Evolutionary conservation across 1,140 invertebrate species (phyloP).

Genomic region (Tetramorium alpestre): DNA sequence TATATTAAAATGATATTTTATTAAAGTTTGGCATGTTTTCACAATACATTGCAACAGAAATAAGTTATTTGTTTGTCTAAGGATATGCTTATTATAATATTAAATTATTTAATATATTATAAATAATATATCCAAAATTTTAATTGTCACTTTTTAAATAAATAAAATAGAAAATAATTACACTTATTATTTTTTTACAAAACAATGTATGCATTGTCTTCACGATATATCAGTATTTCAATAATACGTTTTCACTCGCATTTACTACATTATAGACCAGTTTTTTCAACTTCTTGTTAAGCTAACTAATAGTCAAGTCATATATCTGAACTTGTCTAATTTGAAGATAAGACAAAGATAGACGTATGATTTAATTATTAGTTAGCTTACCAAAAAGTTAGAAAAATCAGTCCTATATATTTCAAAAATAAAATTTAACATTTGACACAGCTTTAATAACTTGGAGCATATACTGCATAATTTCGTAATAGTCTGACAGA

Average conservation of each 20-base stretch:
- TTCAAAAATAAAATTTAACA: not conserved
- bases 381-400: no score
- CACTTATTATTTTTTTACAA: not conserved
- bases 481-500: not conserved
- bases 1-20: conserved; percentile 36
- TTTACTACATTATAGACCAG: no score
- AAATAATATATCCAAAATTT: not conserved
- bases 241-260: not conserved
- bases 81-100: not conserved
- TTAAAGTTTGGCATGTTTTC: conserved; percentile 26
- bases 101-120: conserved; percentile 27
- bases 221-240: not conserved
- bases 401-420: not conserved
- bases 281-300: no score
- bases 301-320: no score
- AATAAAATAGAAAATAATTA: conserved; percentile 3
- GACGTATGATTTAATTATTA: no score
- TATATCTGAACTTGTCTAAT: no score
- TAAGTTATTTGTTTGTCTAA: not conserved
- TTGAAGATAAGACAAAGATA: no score
- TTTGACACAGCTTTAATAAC: not conserved
- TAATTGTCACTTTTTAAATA: not conserved
- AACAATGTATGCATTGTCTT: not conserved
- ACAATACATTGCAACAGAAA: conserved; percentile 13
- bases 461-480: not conserved